A percentile compares a stretch with the other conserved stretches of the same genome.
Evolutionary conservation across 2,113 vertebrate genomes (phyloP).

Genomic region (Phyllostomus discolor): DNA sequence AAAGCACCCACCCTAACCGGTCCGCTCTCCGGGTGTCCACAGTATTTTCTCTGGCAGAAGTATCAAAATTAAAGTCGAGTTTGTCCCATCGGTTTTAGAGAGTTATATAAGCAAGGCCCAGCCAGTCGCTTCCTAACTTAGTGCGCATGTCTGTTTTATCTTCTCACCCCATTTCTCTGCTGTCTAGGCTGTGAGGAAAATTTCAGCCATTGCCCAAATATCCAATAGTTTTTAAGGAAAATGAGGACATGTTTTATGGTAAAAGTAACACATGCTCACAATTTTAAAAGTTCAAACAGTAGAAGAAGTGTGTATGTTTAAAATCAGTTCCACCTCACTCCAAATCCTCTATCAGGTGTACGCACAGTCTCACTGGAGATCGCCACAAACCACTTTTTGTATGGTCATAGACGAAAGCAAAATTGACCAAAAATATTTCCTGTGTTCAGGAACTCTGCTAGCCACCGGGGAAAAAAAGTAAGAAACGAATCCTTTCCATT

Average conservation of each 20-base stretch:
- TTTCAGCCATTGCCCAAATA: constrained; percentile 1
- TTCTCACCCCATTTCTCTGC: not conserved
- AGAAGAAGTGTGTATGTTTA: not conserved
- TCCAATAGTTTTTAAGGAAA: not conserved
- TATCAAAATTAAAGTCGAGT: not conserved
- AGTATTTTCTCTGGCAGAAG: constrained; percentile 23
- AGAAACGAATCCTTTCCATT: not conserved
- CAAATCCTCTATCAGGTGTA: too few species aligned
- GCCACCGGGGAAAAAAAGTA: not conserved
- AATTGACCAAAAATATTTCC: not conserved
- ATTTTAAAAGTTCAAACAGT: not conserved
- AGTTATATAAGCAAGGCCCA: not conserved
- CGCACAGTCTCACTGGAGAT: not conserved
- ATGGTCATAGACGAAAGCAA: not conserved
- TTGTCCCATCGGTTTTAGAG: not conserved
- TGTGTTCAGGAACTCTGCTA: not conserved
- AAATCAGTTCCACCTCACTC: not conserved
- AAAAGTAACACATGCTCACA: not conserved
- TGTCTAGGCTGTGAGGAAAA: not conserved
- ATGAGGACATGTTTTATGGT: not conserved
- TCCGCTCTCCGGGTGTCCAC: too few species aligned
- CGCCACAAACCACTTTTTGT: too few species aligned
- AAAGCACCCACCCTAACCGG: rapidly evolving
- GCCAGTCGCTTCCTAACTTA: not conserved
- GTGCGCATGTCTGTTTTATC: not conserved